These are phyloP conservation scores for Rhabdomys dilectus DNA, from an alignment of 2,113 vertebrate species.

Conservation along the genomic window DNA sequence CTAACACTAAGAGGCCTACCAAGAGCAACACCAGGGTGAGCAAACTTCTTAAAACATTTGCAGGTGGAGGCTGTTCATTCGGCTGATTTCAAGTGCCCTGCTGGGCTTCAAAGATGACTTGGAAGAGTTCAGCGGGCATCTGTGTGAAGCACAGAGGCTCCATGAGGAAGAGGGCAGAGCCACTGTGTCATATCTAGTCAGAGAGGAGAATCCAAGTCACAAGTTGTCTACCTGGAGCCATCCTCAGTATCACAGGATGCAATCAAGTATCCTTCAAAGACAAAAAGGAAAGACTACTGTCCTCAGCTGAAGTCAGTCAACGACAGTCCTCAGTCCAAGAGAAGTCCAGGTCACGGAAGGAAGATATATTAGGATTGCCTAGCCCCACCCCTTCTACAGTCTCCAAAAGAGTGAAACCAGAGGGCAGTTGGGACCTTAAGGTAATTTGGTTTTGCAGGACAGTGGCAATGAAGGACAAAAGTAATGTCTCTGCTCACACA, in stretches of 20 bases:
- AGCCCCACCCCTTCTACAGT: not conserved
- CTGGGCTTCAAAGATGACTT: conserved; percentile 55
- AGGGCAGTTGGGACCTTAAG: not conserved
- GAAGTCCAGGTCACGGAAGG: not conserved
- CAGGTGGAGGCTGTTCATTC: conserved; percentile 38
- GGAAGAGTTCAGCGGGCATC: not conserved
- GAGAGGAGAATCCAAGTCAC: not conserved
- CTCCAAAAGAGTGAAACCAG: not conserved
- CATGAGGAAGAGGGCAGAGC: not conserved
- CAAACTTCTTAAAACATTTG: not conserved
- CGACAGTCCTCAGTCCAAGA: not conserved
- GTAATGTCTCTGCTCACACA: not conserved
- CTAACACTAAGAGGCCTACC: not conserved
- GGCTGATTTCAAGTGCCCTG: conserved; percentile 5
- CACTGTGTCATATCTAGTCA: not conserved
- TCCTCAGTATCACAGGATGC: not conserved
- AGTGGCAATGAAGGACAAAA: not conserved
- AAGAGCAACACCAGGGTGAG: conserved; percentile 51
- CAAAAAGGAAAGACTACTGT: not conserved
- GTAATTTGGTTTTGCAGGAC: not conserved
- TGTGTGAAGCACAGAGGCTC: conserved; percentile 20
- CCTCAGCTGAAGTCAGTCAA: not conserved
- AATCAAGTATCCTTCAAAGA: not conserved
- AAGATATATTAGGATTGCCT: not conserved
- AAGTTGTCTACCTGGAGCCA: not conserved